Percentiles rank a stretch among this genome's conserved stretches.
Evolutionary conservation across 1,140 invertebrate genomes (phyloP).

Genomic region (Trichonephila clavipes): DNA sequence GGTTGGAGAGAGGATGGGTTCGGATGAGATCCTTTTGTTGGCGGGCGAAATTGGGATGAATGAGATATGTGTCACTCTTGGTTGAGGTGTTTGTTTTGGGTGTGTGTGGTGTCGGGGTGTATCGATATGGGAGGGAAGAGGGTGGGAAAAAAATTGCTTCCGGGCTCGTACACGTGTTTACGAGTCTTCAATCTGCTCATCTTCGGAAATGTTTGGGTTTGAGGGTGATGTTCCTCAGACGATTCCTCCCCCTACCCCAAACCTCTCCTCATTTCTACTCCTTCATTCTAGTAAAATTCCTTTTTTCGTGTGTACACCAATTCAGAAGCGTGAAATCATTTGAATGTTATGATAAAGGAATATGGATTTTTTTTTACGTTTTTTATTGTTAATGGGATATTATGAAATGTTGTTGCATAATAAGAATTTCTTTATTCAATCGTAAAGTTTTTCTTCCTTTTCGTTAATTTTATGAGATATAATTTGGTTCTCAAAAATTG

Average conservation of each 20-base stretch:
- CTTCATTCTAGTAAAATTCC: neutral
- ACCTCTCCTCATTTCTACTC: neutral
- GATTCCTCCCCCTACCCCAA: neutral
- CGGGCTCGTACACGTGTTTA: constrained; percentile 1
- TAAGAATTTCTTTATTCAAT: too few species aligned
- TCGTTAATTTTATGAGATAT: too few species aligned
- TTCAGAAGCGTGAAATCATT: neutral
- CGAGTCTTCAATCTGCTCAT: constrained; percentile 3
- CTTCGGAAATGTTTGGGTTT: constrained; percentile 3
- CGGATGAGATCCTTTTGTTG: constrained; percentile 55
- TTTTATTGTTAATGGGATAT: too few species aligned
- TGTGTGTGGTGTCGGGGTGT: neutral
- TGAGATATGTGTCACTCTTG: constrained; percentile 35
- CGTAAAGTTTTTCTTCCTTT: too few species aligned
- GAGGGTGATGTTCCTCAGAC: neutral
- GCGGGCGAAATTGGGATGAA: constrained; percentile 49
- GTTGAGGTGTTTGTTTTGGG: constrained; percentile 20
- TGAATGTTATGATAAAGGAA: neutral
- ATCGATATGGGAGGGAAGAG: neutral
- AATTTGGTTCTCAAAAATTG: too few species aligned
- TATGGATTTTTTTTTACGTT: too few species aligned
- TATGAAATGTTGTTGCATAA: too few species aligned
- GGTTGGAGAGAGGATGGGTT: constrained; percentile 2
- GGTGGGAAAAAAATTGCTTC: constrained; percentile 32
- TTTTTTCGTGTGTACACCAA: neutral